A percentile compares a stretch with the other conserved stretches of the same genome.
Evolutionary conservation across 2,113 vertebrate genomes (phyloP).

Genomic region (Phycodurus eques): DNA sequence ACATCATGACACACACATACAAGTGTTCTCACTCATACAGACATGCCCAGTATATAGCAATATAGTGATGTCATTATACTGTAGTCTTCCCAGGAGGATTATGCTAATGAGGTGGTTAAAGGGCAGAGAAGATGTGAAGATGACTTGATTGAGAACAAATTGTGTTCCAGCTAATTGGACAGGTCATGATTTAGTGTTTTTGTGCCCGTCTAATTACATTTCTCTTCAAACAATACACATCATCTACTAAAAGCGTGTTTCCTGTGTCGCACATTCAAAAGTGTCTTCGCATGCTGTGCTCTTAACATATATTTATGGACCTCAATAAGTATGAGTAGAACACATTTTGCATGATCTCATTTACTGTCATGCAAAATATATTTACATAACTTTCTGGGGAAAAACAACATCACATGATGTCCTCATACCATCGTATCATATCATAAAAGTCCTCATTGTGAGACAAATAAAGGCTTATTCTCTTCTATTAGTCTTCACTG

Average conservation of each 20-base stretch:
- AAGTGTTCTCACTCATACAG: constrained; percentile 31
- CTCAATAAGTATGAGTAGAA: neutral
- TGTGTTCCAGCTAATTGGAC: constrained; percentile 59
- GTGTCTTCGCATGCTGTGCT: constrained; percentile 3
- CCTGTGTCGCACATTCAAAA: constrained; percentile 19
- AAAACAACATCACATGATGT: neutral
- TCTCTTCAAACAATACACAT: constrained; percentile 50
- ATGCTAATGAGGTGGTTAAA: constrained; percentile 68
- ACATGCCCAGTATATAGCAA: constrained; percentile 10
- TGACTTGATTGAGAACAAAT: constrained; percentile 63
- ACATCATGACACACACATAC: constrained; percentile 15
- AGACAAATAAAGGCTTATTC: neutral
- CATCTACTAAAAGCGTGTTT: constrained; percentile 35
- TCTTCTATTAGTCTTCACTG: neutral
- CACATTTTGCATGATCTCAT: neutral
- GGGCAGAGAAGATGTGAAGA: constrained; percentile 62
- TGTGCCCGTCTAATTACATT: constrained; percentile 55
- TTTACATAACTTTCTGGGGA: neutral
- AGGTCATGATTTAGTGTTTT: constrained; percentile 59
- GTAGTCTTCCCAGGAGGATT: constrained; percentile 57
- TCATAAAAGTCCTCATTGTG: neutral
- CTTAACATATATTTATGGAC: neutral
- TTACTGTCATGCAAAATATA: neutral
- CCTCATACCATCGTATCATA: neutral
- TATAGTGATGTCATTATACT: constrained; percentile 58